A percentile compares a stretch with the other conserved stretches of the same genome.
These are phyloP conservation scores for Uromys caudimaculatus DNA, from an alignment of 2,797 vertebrate genomes.

Conservation along the genomic window DNA sequence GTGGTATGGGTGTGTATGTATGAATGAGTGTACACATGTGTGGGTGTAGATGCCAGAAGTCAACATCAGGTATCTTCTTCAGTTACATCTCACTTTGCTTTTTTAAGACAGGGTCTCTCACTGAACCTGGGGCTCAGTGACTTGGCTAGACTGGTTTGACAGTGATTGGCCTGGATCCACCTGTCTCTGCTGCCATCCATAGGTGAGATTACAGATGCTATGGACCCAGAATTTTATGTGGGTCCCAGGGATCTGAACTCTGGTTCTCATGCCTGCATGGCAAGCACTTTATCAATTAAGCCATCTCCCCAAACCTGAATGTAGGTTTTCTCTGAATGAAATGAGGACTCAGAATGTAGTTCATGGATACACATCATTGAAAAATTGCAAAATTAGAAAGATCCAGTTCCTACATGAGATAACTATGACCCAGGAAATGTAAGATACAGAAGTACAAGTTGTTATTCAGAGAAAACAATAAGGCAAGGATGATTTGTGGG, in stretches of 20 bases:
- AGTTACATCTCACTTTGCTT: neutral
- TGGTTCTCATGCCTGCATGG: neutral
- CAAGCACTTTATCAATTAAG: neutral
- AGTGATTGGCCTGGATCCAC: neutral
- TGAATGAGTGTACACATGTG: neutral
- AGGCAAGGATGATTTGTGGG: neutral
- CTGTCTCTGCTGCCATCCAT: neutral
- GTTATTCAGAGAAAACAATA: conserved; percentile 1
- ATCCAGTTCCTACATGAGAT: neutral
- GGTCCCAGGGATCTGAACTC: neutral
- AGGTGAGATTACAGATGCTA: neutral
- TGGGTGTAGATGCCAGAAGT: neutral
- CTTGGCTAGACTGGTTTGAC: neutral
- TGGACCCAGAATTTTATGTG: neutral
- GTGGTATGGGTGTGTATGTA: neutral
- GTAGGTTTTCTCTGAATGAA: neutral
- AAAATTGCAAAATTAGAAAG: neutral
- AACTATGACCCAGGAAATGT: neutral
- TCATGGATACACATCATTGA: neutral
- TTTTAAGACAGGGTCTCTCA: neutral
- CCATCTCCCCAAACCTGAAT: neutral
- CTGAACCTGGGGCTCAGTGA: neutral
- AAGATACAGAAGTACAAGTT: neutral
- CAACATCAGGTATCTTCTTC: neutral
- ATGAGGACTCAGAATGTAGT: neutral